Evolutionary conservation across 1,140 invertebrate species (phyloP).

Genomic region (Asbolus verrucosus): DNA sequence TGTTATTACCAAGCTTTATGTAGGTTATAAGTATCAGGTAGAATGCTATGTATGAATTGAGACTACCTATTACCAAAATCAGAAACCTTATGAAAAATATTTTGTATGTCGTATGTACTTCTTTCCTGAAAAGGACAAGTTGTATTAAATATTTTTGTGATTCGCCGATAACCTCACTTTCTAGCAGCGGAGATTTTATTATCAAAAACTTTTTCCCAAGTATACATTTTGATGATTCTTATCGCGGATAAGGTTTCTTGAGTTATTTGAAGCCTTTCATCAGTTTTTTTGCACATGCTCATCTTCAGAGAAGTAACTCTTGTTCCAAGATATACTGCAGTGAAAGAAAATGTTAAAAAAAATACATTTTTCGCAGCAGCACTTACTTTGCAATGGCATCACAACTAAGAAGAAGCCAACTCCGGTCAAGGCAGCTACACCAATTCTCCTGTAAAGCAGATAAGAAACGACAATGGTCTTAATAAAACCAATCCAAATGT

Average conservation of each 20-base stretch:
- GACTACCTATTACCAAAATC: constrained; percentile 63
- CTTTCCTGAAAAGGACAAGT: constrained; percentile 51
- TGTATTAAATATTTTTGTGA: constrained; percentile 5
- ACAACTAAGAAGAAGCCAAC: constrained; percentile 82
- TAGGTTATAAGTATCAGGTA: constrained; percentile 76
- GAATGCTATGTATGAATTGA: constrained; percentile 74
- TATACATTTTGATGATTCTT: constrained; percentile 88
- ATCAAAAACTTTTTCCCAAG: constrained; percentile 85
- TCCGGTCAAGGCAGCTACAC: constrained; percentile 80
- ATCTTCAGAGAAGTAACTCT: constrained; percentile 44
- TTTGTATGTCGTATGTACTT: constrained; percentile 53
- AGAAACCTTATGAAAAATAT: constrained; percentile 58
- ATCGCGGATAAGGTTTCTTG: constrained; percentile 86
- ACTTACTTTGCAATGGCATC: constrained; percentile 84
- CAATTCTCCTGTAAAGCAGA: constrained; percentile 82
- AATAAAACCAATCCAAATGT: constrained; percentile 83
- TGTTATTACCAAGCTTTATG: constrained; percentile 73
- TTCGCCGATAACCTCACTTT: constrained; percentile 46
- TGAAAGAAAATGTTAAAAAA: too few relatives aligned
- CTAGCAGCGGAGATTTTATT: constrained; percentile 67
- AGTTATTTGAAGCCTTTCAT: constrained; percentile 84
- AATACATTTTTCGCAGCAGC: not conserved
- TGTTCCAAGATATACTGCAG: too few relatives aligned
- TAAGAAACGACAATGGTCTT: constrained; percentile 80
- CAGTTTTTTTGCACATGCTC: constrained; percentile 68